Conservation (phyloP, 1,140 invertebrate genomes). For the Helicoverpa zea region DNA sequence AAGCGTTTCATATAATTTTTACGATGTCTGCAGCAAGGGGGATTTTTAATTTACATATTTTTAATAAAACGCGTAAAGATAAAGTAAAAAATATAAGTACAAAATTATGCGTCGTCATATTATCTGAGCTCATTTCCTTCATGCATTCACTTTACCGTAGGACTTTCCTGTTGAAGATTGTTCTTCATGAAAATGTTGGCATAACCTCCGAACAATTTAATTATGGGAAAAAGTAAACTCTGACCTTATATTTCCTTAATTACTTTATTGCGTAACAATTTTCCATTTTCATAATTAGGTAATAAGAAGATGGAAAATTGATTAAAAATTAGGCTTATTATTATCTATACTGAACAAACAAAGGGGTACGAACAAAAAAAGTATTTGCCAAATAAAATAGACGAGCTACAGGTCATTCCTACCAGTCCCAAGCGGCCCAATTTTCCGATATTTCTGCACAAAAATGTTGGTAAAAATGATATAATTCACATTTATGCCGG, state of each 20-base stretch:
- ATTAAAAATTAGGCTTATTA: too few species aligned
- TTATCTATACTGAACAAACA: too few species aligned
- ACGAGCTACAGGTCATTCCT: background rate
- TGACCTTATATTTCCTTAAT: background rate
- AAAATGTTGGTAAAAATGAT: conserved; percentile 41
- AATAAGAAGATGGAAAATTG: too few species aligned
- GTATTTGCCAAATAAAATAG: background rate
- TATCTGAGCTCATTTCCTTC: conserved; percentile 20
- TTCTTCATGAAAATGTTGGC: background rate
- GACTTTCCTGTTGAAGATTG: background rate
- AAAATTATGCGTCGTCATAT: conserved; percentile 18
- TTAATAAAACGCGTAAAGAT: conserved; percentile 27
- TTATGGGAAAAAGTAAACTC: background rate
- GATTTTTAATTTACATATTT: conserved; percentile 35
- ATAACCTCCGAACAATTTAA: conserved; percentile 1
- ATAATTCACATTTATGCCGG: conserved; percentile 48
- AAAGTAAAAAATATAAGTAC: conserved; percentile 10
- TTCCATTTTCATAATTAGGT: background rate
- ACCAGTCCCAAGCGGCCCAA: background rate
- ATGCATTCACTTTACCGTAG: conserved; percentile 4
- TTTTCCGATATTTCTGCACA: conserved; percentile 23
- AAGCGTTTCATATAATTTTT: conserved; percentile 33
- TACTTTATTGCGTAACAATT: conserved; percentile 14
- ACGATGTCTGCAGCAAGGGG: conserved; percentile 4
- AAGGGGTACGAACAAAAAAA: too few species aligned